Base-by-base conservation (phyloP, 1,140 invertebrate species). In the Drosophila pectinifera region DNA sequence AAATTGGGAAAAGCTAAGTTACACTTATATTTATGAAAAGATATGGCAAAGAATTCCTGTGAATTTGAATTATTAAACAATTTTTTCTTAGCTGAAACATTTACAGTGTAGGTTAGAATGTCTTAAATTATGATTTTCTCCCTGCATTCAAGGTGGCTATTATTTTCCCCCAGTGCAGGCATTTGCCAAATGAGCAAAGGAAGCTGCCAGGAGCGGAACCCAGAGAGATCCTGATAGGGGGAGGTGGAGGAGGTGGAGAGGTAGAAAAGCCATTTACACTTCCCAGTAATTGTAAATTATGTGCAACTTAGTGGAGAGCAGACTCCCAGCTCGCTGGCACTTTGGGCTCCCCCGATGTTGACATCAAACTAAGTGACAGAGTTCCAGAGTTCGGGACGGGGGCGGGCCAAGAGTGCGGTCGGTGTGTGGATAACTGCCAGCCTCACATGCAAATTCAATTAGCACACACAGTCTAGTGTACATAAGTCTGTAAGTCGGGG, bases 261-360 rank as follows among this genome's bases (percentile, higher is more conserved):
- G 70, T 42, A 67, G 54, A 51, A 79, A 73, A 77, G 76, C 73
- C 77, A 85, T 78, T 78, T 85, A 78, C 70, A 83, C 80, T 82
- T 84, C 57, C 69, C 53, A 54, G 62, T 86, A 86, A 86, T 81
- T 81, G 82, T 78, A 81, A 86, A 86, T 85, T 81, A 86, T 86
- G 78, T 67, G 67, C 78, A 68, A 51, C 49, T 56, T 38, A 51
- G 49, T 56, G 54, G 55, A 61, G 63, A 41, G 41, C 43, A 62
- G 53, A 39, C 61, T 75, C 59, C 73, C 39, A 59, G 48, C 13
- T 34, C 34, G n/a, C 24, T 69, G 41, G 48, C 67, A 68, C 46
- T 70, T 68, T 70, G 48, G n/a, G 31, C 24, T 42, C 61, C 61
- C 64, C n/a, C 64, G 49, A 70, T 70, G 67, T 45, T 70, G 67